Evolutionary conservation across 1,140 invertebrate genomes (phyloP).

Genomic region (Dreissena polymorpha): DNA sequence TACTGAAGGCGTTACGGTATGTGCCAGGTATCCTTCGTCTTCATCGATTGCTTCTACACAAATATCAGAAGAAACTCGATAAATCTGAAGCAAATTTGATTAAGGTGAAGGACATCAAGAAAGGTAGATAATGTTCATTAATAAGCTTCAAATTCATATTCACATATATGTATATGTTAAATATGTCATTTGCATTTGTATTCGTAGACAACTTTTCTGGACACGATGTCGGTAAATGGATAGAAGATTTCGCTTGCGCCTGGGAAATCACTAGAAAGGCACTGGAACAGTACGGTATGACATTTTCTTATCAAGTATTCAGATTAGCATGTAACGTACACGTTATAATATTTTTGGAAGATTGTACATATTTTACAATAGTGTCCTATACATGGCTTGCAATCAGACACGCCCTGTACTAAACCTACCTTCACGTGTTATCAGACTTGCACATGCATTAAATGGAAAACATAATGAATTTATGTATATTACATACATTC

Average conservation of each 20-base stretch:
- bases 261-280: constrained; percentile 37
- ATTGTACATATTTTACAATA: not conserved
- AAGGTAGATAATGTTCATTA: not conserved
- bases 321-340: not conserved
- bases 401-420: not conserved
- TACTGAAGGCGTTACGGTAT: constrained; percentile 63
- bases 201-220: constrained; percentile 30
- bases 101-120: constrained; percentile 46
- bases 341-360: not conserved
- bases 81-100: constrained; percentile 62
- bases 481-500: not conserved
- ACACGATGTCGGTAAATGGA: constrained; percentile 10
- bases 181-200: not conserved
- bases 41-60: constrained; percentile 63
- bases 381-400: not conserved
- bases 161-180: not conserved
- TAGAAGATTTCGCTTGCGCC: constrained; percentile 42
- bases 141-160: not conserved
- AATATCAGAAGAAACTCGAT: constrained; percentile 65
- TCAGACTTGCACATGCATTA: not conserved
- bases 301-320: too few species aligned
- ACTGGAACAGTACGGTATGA: constrained; percentile 27
- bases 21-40: constrained; percentile 68
- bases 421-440: not conserved
- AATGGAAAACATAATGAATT: not conserved